These are phyloP conservation scores for Theonella swinhoei DNA, from an alignment of 37 sponge, comb jelly and placozoan genomes.

Conservation along the genomic window DNA sequence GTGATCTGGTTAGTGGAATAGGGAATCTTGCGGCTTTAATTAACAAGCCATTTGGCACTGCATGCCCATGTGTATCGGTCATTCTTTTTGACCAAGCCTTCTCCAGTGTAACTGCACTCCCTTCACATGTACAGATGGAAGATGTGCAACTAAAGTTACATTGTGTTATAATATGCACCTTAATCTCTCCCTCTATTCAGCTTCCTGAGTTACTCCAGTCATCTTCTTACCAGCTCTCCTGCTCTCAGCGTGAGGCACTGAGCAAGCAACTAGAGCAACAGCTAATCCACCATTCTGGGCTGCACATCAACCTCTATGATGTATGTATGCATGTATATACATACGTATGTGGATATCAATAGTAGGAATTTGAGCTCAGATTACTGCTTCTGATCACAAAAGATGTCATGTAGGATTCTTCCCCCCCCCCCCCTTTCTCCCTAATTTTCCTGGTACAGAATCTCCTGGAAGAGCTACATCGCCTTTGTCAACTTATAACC, in stretches of 20 bases:
- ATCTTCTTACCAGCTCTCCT: constrained; percentile 8
- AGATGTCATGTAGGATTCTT: too few relatives aligned
- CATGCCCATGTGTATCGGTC: background rate
- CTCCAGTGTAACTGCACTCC: too few relatives aligned
- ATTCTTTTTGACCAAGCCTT: background rate
- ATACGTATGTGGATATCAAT: too few relatives aligned
- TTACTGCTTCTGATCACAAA: too few relatives aligned
- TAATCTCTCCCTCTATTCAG: background rate
- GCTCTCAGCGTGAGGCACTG: background rate
- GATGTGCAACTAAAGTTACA: too few relatives aligned
- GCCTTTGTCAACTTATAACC: constrained; percentile 37
- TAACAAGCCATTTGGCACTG: background rate
- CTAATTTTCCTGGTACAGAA: too few relatives aligned
- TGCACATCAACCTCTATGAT: constrained; percentile 52
- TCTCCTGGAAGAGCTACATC: constrained; percentile 40
- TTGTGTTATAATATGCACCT: too few relatives aligned
- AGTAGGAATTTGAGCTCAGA: too few relatives aligned
- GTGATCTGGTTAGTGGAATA: constrained; percentile 50
- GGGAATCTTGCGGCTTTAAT: too few relatives aligned
- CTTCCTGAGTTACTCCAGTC: constrained; percentile 28
- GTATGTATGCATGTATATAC: too few relatives aligned
- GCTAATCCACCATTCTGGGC: constrained; percentile 40
- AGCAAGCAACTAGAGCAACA: constrained; percentile 24
- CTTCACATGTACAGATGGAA: too few relatives aligned
- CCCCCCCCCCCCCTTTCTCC: too few relatives aligned